Evolutionary conservation across 2,113 vertebrate species (phyloP).

Genomic region (Tichodroma muraria): DNA sequence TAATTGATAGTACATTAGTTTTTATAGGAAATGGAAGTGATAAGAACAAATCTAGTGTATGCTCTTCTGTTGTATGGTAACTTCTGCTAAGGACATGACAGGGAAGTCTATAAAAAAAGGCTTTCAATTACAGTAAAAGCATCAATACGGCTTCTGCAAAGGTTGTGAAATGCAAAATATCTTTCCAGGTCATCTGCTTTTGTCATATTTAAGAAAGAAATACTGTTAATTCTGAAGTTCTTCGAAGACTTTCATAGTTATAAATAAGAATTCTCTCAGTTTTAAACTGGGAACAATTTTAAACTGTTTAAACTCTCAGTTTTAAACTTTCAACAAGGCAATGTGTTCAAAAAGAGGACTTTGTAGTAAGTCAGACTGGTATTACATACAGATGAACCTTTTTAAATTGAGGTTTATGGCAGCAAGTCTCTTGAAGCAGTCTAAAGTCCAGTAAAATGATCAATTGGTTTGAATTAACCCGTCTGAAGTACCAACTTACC

Average conservation of each 20-base stretch:
- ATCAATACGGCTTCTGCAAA: background rate
- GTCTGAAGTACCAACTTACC: background rate
- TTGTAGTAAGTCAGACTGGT: background rate
- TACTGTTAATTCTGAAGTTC: background rate
- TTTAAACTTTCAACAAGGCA: background rate
- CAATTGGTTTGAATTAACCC: background rate
- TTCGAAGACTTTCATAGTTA: background rate
- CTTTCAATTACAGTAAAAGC: background rate
- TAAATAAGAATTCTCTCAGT: background rate
- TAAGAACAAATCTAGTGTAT: background rate
- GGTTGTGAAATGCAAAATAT: background rate
- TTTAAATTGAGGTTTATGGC: background rate
- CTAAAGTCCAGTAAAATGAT: background rate
- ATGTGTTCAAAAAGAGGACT: background rate
- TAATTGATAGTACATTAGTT: constrained; percentile 1
- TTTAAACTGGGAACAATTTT: background rate
- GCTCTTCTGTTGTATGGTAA: background rate
- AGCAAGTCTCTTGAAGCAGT: background rate
- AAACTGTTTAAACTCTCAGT: background rate
- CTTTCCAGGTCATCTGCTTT: background rate
- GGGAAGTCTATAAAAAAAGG: background rate
- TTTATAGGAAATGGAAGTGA: background rate
- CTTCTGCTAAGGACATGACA: background rate
- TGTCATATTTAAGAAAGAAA: background rate
- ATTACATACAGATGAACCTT: background rate